phyloP scores from a whole-genome alignment of 2,113 vertebrate genomes.

The Tenrec ecaudatus region DNA sequence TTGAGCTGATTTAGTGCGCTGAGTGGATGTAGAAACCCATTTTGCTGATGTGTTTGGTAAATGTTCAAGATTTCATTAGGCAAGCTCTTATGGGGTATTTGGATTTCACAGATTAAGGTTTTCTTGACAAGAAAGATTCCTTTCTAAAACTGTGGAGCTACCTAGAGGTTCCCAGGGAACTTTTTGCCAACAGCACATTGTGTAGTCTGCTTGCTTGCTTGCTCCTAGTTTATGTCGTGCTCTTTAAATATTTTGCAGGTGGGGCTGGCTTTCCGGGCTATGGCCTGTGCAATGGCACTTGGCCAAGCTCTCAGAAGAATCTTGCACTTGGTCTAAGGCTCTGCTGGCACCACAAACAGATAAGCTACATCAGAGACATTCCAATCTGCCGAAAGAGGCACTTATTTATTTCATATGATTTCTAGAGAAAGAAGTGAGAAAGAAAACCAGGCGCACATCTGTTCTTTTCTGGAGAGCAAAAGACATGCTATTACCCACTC shows the following conservation, averaged over 20 bases:
- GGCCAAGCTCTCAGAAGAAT: background rate
- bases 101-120: background rate
- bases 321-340: background rate
- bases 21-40: background rate
- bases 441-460: background rate
- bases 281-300: accelerated
- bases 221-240: background rate
- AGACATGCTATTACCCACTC: background rate
- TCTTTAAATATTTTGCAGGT: background rate
- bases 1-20: background rate
- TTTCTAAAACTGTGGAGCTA: background rate
- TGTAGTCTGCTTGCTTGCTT: background rate
- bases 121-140: background rate
- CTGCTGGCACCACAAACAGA: background rate
- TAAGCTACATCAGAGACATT: constrained; percentile 29
- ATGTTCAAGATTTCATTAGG: background rate
- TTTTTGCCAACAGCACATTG: background rate
- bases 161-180: too few relatives aligned
- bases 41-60: background rate
- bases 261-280: accelerated
- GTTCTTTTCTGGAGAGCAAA: background rate
- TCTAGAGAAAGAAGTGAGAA: background rate
- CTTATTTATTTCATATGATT: background rate
- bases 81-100: background rate
- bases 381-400: background rate